These are phyloP conservation scores for Tridacna crocea DNA, from an alignment of 2,888 invertebrate species.

Conservation along the genomic window DNA sequence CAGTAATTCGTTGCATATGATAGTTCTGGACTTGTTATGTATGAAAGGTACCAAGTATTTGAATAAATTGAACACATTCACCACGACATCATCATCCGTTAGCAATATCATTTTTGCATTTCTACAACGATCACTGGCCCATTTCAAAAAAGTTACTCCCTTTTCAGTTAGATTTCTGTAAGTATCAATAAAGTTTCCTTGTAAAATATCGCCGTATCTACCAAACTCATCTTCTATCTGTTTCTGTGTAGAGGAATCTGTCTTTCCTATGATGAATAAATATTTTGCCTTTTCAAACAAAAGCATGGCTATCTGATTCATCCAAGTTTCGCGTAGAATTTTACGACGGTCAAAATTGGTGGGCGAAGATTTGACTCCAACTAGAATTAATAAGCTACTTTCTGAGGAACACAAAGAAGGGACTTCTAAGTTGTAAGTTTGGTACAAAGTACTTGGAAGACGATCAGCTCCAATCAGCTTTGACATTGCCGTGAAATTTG, in stretches of 20 bases:
- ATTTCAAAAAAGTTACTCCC: background rate
- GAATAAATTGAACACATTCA: background rate
- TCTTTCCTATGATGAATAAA: background rate
- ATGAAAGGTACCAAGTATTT: background rate
- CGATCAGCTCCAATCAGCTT: background rate
- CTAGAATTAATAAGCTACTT: background rate
- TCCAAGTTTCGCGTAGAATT: conserved; percentile 12
- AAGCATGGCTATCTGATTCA: background rate
- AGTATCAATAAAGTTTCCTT: background rate
- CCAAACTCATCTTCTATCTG: background rate
- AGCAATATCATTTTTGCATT: background rate
- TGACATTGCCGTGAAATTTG: background rate
- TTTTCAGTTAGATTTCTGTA: background rate
- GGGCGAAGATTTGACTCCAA: background rate
- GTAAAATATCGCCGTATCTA: background rate
- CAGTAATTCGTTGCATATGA: background rate
- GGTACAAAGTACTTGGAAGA: background rate
- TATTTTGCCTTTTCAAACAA: background rate
- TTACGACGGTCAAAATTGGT: background rate
- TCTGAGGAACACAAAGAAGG: background rate
- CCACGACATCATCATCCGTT: conserved; percentile 2
- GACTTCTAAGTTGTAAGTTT: background rate
- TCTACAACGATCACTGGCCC: background rate
- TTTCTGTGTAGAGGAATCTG: background rate
- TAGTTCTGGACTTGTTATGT: background rate